Percentiles rank a stretch among this genome's conserved stretches.
Conservation (phyloP, 2,113 vertebrate species). For the Talpa occidentalis region DNA sequence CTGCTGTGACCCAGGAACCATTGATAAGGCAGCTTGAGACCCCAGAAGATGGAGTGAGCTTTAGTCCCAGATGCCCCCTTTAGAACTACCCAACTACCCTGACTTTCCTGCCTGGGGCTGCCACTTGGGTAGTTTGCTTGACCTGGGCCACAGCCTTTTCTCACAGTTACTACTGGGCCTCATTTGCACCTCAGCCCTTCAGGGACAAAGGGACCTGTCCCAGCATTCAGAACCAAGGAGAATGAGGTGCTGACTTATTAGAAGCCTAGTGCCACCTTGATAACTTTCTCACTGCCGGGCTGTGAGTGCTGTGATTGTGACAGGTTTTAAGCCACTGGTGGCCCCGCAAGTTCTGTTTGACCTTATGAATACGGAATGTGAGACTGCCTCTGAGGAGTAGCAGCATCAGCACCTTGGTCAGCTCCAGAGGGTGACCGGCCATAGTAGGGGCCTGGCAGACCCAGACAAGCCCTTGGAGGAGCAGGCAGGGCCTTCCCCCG, state of each 20-base stretch:
- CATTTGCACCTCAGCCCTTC: background rate
- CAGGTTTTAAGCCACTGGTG: background rate
- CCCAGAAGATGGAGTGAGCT: background rate
- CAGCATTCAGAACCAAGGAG: background rate
- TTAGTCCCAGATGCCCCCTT: background rate
- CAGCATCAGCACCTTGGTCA: background rate
- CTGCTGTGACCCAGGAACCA: background rate
- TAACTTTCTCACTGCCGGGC: background rate
- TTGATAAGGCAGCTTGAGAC: background rate
- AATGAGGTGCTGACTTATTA: fast-evolving
- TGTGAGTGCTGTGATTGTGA: background rate
- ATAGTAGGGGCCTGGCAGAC: background rate
- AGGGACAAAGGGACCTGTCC: background rate
- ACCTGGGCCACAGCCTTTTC: background rate
- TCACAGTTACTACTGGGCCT: background rate
- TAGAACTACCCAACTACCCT: background rate
- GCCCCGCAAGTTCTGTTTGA: background rate
- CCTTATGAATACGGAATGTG: background rate
- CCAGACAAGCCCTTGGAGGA: background rate
- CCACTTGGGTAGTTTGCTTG: background rate
- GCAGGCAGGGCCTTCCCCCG: background rate
- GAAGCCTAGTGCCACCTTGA: background rate
- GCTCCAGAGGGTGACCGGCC: fast-evolving
- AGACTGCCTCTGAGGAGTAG: background rate
- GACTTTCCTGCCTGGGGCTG: background rate